Base-by-base conservation (phyloP, 2,797 vertebrate species). In the Hippocampus kuda region DNA sequence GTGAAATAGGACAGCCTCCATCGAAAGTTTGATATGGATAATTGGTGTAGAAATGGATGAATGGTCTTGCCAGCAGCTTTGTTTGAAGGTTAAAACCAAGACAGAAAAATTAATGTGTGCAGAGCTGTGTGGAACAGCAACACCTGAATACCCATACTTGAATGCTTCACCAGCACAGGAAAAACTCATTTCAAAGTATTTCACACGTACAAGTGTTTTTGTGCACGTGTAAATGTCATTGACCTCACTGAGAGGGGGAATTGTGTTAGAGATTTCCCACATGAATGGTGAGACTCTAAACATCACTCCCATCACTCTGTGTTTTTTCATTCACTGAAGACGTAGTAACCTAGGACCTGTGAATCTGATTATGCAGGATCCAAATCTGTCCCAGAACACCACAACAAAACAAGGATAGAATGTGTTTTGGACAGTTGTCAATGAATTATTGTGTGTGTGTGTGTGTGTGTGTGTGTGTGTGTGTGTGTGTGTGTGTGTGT, bases 321-420 rank as follows among this genome's bases (percentile, higher is more conserved):
- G 70, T 77, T 66, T 66, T 15, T 80, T 77, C 80, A 69, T 74
- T 79, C 73, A 67, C 70, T 76, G 71, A 83, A 81, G 72, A 67
- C 68, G 65, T 60, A 41, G 61, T 65, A 77, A 75, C 69, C 68
- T 68, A 66, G 60, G 65, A 78, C 70, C 74, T 73, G 65, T 76
- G 76, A 77, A 84, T 84, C 49, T 79, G 77, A 82, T 83, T 75
- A 74, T 65, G 24, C 63, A 38, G 26, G 53, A 78, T 82, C 77
- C 80, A 75, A 84, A 74, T 72, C 62, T 67, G 72, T 84, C 82
- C 82, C 83, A 24, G 9, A 75, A 77, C 78, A 72, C 79, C 83
- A 75, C 75, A 85, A 77, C 68, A 69, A 75, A 80, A 71, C 75
- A 77, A 76, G 79, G 71, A 42, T 42, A n/a, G 26, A 18, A 53